phyloP scores from a whole-genome alignment of 2,113 vertebrate species.

The Pomatorhinus ruficollis region DNA sequence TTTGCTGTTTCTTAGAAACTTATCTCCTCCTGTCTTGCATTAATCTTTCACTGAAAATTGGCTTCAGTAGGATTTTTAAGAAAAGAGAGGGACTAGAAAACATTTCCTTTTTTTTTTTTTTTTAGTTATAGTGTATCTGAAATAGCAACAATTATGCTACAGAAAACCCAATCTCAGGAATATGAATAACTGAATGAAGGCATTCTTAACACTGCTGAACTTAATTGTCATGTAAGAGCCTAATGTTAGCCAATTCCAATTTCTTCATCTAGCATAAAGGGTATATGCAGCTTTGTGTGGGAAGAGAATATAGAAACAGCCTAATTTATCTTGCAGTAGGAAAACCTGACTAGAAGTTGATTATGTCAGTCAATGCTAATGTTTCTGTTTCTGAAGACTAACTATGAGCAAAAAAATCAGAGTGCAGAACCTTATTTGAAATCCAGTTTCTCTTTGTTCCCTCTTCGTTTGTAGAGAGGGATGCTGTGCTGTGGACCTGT shows the following conservation, averaged over 20 bases:
- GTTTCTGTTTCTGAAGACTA: neutral
- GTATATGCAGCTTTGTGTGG: neutral
- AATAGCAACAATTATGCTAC: slow-evolving; percentile 22
- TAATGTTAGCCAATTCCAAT: slow-evolving; percentile 31
- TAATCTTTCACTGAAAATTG: slow-evolving; percentile 57
- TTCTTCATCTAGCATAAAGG: slow-evolving; percentile 29
- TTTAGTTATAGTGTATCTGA: neutral
- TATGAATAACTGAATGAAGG: slow-evolving; percentile 41
- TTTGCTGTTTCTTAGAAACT: slow-evolving; percentile 47
- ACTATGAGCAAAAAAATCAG: neutral
- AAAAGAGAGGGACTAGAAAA: slow-evolving; percentile 34
- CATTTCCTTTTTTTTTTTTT: neutral
- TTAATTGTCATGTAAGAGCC: slow-evolving; percentile 39
- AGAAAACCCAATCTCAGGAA: slow-evolving; percentile 1
- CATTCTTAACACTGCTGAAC: slow-evolving; percentile 28
- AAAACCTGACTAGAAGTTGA: neutral
- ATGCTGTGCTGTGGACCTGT: neutral
- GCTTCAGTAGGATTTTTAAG: slow-evolving; percentile 6
- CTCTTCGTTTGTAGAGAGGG: neutral
- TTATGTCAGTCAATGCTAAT: neutral
- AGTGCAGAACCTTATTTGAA: neutral
- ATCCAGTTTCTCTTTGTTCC: neutral
- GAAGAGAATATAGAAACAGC: slow-evolving; percentile 14
- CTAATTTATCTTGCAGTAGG: neutral
- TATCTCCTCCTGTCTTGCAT: slow-evolving; percentile 33